Base-by-base conservation (phyloP, 2,113 vertebrate genomes). In the Psephotus haematonotus region DNA sequence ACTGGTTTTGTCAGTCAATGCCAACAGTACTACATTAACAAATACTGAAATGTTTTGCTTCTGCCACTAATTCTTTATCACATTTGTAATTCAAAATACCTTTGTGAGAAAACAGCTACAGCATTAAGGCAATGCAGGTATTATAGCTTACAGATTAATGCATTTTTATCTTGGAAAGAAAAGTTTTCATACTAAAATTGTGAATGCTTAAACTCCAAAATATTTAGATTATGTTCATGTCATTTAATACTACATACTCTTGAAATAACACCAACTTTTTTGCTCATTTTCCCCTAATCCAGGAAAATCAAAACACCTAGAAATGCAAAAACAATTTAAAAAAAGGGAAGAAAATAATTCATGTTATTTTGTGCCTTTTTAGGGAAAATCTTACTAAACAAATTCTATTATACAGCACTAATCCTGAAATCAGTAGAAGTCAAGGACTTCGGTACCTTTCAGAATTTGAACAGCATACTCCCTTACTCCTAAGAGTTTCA, bases 111-210 rank as follows among this genome's bases (percentile, higher is more conserved):
- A 76, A 33, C 4, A 78, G 33, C 27, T 55, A 29, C 3, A 63
- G 53, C 60, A 57, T 50, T 25, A 81, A 64, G 22, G 13, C 47
- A n/a, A 55, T 25, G 59, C 4, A 83, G 67, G 25, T 27, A 60
- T 5, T 27, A 62, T 2, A n/a, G 2, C 22, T 46, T 82, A 11
- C 7, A 78, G 6, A 78, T 41, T 37, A 6, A 33, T 0, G 2
- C 6, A 33, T 65, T 87, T 85, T 82, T 53, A 63, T 37, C 6
- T 20, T 18, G 14, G n/a, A 88, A 65, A 78, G 6, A 39, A 22
- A 78, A 47, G 6, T 28, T 83, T 88, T 78, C 13, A 7, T 11
- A 9, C 60, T 41, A 64, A 83, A 59, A 78, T 47, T 68, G 27
- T 59, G 33, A 60, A 60, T 33, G 15, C 6, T 68, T 83, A 49